Evolutionary conservation across 2,797 vertebrate species (phyloP), one percentile per base, ranked within the genome.

Genomic region (Uromys caudimaculatus): DNA sequence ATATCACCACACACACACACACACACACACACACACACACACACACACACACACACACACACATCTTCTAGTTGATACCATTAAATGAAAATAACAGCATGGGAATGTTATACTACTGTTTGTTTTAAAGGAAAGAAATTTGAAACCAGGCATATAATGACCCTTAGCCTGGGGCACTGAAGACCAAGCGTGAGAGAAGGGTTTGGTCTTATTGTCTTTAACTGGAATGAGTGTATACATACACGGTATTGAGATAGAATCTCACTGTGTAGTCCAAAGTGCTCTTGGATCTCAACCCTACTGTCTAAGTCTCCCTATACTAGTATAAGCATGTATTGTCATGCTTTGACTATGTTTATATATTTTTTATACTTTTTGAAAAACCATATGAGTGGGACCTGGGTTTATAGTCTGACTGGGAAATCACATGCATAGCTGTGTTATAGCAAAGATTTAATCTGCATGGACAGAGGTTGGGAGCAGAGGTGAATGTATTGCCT

Each of bases 21-120:
- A 41, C 27, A 60, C 10, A 41, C 27, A 60, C 10, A 41, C 27
- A 60, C 10, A 41, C 27, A 60, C 87, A 89, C 41, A 76, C 87
- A 89, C 41, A 76, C 87, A 89, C 41, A 76, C 87, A 89, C 41
- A 76, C 87, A 89, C 41, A 76, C 87, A 89, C 41, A 76, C 10
- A 41, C 27, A 60, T 35, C 75, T 67, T 90, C 23, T 64, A 62
- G 23, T 58, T 89, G 73, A 47, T 77, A 62, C 56, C 75, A 52
- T 47, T 90, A 73, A 82, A 44, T 91, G 64, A 60, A 58, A 94
- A 89, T 62, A 54, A n/a, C 50, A 95, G 54, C 27, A 35, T 41
- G 38, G 60, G 91, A 86, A 81, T 38, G 14, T 41, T 50, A 67
- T 82, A 38, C 54, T 77, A 64, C 76, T 56, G 35, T 84, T 93